Conservation (phyloP, 1,140 invertebrate species). For the Drosophila arawakana region DNA sequence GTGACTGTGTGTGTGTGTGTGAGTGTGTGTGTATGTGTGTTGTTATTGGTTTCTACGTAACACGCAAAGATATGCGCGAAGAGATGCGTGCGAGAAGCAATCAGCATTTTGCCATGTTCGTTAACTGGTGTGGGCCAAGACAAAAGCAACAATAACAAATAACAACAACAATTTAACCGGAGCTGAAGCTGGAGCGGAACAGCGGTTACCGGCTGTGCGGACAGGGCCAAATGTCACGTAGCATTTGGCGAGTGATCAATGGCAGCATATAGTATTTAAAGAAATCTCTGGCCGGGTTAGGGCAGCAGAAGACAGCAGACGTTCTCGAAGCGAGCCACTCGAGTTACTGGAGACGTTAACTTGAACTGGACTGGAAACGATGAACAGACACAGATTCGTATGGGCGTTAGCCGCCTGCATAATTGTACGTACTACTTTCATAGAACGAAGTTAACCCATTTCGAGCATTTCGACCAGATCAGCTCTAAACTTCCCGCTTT, state of each 20-base stretch:
- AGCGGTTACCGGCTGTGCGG: conserved; percentile 45
- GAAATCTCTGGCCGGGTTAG: conserved; percentile 57
- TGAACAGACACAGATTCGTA: conserved; percentile 75
- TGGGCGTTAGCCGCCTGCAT: conserved; percentile 77
- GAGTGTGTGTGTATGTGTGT: conserved; percentile 10
- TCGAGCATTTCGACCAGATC: background rate
- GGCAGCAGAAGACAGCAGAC: conserved; percentile 76
- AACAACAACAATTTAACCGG: conserved; percentile 17
- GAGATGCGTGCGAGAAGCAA: conserved; percentile 71
- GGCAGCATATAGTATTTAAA: conserved; percentile 78
- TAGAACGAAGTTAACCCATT: background rate
- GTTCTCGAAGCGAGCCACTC: conserved; percentile 59
- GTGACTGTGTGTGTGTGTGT: background rate
- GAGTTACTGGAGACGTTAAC: conserved; percentile 42
- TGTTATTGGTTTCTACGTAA: conserved; percentile 65
- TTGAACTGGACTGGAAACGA: conserved; percentile 68
- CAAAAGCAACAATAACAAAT: conserved; percentile 4
- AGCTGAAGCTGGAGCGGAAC: conserved; percentile 51
- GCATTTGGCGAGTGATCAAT: conserved; percentile 29
- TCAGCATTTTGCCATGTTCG: conserved; percentile 73
- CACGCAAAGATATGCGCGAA: conserved; percentile 67
- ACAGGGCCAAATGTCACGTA: conserved; percentile 78
- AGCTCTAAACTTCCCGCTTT: background rate
- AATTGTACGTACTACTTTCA: conserved; percentile 71
- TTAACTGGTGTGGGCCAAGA: conserved; percentile 55